Evolutionary conservation across 2,797 vertebrate genomes (phyloP).

Genomic region (Jordanella pulchra): DNA sequence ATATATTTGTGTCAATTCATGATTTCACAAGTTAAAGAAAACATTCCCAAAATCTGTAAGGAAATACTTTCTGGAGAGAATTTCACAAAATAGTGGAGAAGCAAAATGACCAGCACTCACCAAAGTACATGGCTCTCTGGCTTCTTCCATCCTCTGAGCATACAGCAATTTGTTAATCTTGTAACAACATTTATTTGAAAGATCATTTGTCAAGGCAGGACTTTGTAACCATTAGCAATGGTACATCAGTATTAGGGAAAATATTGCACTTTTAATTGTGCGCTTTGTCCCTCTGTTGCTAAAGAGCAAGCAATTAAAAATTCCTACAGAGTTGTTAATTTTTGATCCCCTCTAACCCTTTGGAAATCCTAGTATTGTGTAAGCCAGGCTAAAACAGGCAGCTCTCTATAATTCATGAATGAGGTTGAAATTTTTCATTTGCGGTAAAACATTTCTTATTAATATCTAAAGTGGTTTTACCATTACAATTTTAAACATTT

Average conservation of each 20-base stretch:
- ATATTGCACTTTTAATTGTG: neutral
- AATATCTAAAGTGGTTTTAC: neutral
- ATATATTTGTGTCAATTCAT: neutral
- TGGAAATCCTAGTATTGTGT: neutral
- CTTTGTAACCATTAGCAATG: neutral
- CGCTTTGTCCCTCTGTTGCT: neutral
- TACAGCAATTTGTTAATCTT: too few relatives aligned
- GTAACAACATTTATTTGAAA: too few relatives aligned
- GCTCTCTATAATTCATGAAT: neutral
- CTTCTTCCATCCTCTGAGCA: neutral
- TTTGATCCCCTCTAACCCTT: neutral
- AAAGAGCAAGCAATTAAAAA: neutral
- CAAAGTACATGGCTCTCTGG: neutral
- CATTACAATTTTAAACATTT: neutral
- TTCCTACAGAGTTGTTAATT: neutral
- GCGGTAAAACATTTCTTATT: neutral
- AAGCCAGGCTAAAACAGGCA: neutral
- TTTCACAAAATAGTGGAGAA: neutral
- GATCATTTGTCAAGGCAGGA: too few relatives aligned
- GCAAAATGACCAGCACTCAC: neutral
- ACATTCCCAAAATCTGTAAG: neutral
- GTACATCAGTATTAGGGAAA: neutral
- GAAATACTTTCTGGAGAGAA: neutral
- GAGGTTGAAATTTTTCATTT: neutral
- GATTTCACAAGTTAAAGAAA: neutral